Evolutionary conservation across 2,113 vertebrate species (phyloP).

Genomic region (Pitta sordida): DNA sequence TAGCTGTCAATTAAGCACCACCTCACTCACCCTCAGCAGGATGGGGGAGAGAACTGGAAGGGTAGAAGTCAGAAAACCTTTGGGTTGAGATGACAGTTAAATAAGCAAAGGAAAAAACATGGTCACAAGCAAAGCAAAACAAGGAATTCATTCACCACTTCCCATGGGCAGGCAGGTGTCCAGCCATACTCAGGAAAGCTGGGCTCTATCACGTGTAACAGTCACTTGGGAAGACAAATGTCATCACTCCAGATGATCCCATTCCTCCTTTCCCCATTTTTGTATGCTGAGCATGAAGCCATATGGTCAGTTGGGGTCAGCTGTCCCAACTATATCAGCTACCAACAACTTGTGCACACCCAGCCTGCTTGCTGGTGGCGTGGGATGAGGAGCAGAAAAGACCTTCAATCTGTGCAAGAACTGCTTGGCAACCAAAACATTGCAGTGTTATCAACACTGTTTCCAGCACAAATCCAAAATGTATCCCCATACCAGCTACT

Average conservation of each 20-base stretch:
- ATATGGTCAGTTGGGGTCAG: background rate
- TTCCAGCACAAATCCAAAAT: background rate
- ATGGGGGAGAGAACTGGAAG: background rate
- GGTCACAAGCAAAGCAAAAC: background rate
- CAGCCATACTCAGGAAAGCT: background rate
- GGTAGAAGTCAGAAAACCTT: background rate
- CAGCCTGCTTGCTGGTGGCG: fast-evolving
- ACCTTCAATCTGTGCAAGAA: background rate
- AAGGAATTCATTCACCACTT: background rate
- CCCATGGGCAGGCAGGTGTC: background rate
- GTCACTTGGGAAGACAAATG: background rate
- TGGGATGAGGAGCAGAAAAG: background rate
- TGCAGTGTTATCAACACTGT: background rate
- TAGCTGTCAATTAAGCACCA: background rate
- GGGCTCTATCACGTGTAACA: fast-evolving
- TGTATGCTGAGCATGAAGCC: background rate
- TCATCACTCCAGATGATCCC: background rate
- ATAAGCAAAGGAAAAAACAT: background rate
- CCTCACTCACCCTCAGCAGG: background rate
- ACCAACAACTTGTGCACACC: background rate
- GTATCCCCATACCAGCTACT: background rate
- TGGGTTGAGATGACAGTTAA: background rate
- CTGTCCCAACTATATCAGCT: background rate
- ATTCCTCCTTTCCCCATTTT: background rate
- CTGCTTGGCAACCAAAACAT: background rate